Percentiles rank a stretch among this genome's conserved stretches.
Conservation (phyloP, 2,797 vertebrate genomes). For the Platyrinchus mystaceus region DNA sequence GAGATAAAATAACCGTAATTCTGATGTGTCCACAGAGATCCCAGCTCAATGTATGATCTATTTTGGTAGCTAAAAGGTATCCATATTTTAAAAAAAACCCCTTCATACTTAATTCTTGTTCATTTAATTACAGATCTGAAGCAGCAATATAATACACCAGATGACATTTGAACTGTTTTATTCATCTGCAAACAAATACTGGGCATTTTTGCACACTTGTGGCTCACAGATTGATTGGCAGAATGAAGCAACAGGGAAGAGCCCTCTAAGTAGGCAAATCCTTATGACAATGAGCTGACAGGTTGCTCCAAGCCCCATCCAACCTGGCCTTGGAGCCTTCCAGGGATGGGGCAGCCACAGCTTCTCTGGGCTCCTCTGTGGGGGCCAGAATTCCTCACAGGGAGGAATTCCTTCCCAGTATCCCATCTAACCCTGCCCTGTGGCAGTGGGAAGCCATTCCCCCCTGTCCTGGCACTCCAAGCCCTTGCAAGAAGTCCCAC, state of each 20-base stretch:
- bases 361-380: background rate
- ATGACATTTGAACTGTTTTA: background rate
- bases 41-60: background rate
- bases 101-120: background rate
- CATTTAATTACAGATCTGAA: background rate
- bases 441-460: background rate
- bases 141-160: background rate
- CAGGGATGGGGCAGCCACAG: background rate
- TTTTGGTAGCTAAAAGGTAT: background rate
- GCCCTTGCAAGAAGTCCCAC: background rate
- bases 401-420: background rate
- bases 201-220: background rate
- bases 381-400: no score
- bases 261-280: background rate
- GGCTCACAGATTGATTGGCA: background rate
- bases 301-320: fast-evolving
- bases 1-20: background rate
- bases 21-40: background rate
- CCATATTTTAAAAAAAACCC: fast-evolving
- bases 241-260: background rate
- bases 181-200: background rate
- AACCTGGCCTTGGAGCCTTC: fast-evolving
- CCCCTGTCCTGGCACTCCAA: background rate
- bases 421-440: background rate
- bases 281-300: background rate